A percentile compares a stretch with the other conserved stretches of the same genome.
Conservation (phyloP, 2,888 invertebrate genomes). For the Brachylomia viminalis region DNA sequence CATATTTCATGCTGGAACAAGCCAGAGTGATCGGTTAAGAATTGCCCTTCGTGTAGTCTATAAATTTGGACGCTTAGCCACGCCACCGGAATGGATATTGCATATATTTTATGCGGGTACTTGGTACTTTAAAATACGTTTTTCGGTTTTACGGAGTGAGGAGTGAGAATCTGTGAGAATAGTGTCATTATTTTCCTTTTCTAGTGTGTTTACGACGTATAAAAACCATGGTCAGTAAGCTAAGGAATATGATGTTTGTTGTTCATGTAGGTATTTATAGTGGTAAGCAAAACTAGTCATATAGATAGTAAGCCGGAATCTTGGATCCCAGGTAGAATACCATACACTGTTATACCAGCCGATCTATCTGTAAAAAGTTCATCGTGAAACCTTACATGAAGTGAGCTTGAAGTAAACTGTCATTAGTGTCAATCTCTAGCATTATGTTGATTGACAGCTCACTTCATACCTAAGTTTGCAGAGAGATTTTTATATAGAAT, state of each 20-base stretch:
- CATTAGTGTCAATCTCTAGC: too few relatives aligned
- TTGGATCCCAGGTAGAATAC: neutral
- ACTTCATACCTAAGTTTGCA: too few relatives aligned
- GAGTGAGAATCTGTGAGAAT: constrained; percentile 11
- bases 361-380: neutral
- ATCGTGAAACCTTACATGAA: neutral
- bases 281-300: neutral
- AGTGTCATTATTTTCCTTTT: neutral
- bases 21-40: constrained; percentile 84
- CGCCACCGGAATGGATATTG: constrained; percentile 67
- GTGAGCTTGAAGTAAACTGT: too few relatives aligned
- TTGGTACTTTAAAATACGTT: constrained; percentile 55
- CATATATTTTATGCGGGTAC: constrained; percentile 64
- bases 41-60: constrained; percentile 81
- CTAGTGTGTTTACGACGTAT: neutral
- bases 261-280: neutral
- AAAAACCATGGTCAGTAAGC: neutral
- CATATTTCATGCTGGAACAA: constrained; percentile 75
- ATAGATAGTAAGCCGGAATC: neutral
- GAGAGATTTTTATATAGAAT: too few relatives aligned
- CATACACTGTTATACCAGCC: neutral
- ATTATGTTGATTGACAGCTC: too few relatives aligned
- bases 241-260: neutral
- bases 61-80: constrained; percentile 77
- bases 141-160: constrained; percentile 47